Percentiles rank a stretch among this genome's conserved stretches.
These are phyloP conservation scores for human (Homo sapiens) DNA, from an alignment of 2,113 vertebrate genomes.

Conservation along the genomic window DNA sequence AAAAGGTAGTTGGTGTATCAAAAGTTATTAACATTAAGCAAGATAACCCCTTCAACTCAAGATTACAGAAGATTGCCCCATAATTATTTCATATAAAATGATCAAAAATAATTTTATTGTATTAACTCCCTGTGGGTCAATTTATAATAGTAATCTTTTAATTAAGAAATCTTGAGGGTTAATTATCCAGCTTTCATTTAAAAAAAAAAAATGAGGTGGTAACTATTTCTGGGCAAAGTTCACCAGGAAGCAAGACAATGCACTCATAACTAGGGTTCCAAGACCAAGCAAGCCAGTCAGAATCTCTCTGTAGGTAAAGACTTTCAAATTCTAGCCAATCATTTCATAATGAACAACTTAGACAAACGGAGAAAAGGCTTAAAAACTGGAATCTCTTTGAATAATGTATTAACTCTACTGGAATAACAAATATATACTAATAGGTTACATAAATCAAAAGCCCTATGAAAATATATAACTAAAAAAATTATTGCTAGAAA, in stretches of 20 bases:
- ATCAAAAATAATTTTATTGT: neutral
- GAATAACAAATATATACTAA: conserved; percentile 16
- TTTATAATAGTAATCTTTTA: neutral
- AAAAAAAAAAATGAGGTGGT: neutral
- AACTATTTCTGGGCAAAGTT: neutral
- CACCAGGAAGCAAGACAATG: neutral
- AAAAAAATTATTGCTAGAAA: conserved; percentile 7
- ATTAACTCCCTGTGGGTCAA: neutral
- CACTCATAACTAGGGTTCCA: neutral
- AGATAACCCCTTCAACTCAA: neutral
- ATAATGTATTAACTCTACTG: conserved; percentile 29
- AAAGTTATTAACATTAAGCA: neutral
- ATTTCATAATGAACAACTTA: conserved; percentile 25
- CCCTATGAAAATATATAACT: neutral
- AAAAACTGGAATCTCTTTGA: neutral
- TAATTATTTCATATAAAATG: neutral
- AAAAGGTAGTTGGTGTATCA: neutral
- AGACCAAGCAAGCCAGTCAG: neutral
- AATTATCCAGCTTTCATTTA: neutral
- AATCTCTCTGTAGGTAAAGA: neutral
- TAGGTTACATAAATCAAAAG: neutral
- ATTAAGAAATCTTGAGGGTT: neutral
- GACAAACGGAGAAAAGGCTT: neutral
- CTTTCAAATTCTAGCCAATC: neutral
- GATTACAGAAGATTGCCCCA: neutral